Conservation (phyloP, 1,140 invertebrate genomes). For the Nixonia krombeini region DNA sequence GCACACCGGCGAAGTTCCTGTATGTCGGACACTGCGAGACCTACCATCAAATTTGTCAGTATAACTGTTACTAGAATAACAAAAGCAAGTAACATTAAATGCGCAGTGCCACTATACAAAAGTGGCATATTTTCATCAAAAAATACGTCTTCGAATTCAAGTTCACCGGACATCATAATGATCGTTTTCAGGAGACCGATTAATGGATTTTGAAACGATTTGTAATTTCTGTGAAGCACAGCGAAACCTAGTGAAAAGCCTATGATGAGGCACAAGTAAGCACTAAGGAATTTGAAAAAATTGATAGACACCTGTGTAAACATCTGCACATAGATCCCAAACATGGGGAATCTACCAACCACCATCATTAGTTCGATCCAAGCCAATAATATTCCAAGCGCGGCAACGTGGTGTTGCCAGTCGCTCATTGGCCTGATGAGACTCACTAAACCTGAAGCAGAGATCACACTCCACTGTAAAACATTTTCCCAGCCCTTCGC, state of each 20-base stretch:
- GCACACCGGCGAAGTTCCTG: conserved; percentile 87
- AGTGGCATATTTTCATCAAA: conserved; percentile 74
- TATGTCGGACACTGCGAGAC: conserved; percentile 87
- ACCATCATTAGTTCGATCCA: conserved; percentile 89
- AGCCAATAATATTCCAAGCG: conserved; percentile 81
- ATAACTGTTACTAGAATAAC: conserved; percentile 88
- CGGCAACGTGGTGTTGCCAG: conserved; percentile 87
- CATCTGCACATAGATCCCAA: conserved; percentile 89
- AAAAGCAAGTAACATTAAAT: conserved; percentile 83
- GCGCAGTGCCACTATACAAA: conserved; percentile 79
- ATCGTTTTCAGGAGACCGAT: conserved; percentile 82
- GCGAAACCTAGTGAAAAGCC: conserved; percentile 85
- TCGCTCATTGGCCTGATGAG: conserved; percentile 35
- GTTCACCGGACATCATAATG: conserved; percentile 91
- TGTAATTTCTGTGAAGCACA: conserved; percentile 83
- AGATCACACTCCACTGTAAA: conserved; percentile 83
- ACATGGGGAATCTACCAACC: conserved; percentile 86
- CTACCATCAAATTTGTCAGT: conserved; percentile 87
- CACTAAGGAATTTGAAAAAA: conserved; percentile 85
- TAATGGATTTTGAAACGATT: conserved; percentile 77
- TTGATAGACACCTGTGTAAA: conserved; percentile 86
- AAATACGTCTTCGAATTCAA: conserved; percentile 89
- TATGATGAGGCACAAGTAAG: conserved; percentile 84
- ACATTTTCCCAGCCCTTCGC: conserved; percentile 87
- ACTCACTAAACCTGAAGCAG: conserved; percentile 76